These are phyloP conservation scores for Sitophilus oryzae DNA, from an alignment of 1,140 invertebrate genomes.

Conservation along the genomic window DNA sequence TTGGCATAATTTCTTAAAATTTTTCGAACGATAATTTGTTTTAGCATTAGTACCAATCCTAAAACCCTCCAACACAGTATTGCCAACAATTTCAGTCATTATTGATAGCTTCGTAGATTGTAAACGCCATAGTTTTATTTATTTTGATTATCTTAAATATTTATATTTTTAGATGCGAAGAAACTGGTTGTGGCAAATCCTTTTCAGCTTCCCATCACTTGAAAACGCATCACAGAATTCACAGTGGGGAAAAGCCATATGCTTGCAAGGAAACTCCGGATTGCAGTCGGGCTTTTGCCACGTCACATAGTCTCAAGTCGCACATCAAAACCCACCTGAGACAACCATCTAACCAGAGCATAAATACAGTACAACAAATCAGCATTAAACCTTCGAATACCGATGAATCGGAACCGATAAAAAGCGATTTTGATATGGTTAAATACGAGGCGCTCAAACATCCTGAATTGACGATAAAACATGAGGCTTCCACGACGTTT, in stretches of 20 bases:
- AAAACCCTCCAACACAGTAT: too few relatives aligned
- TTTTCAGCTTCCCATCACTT: constrained; percentile 92
- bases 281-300: constrained; percentile 70
- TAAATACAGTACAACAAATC: background rate
- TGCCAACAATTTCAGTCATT: too few relatives aligned
- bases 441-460: background rate
- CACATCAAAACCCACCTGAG: constrained; percentile 57
- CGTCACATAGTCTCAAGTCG: constrained; percentile 72
- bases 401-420: background rate
- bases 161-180: constrained; percentile 60
- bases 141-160: too few relatives aligned
- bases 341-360: background rate
- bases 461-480: background rate
- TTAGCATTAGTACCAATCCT: too few relatives aligned
- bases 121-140: too few relatives aligned
- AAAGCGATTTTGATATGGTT: background rate
- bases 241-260: constrained; percentile 71
- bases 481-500: constrained; percentile 14
- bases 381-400: background rate
- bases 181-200: constrained; percentile 81
- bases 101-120: too few relatives aligned
- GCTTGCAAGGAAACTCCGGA: constrained; percentile 59
- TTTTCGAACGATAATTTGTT: too few relatives aligned
- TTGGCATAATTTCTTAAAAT: too few relatives aligned
- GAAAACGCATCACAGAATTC: constrained; percentile 75